Conservation (phyloP, 1,140 invertebrate genomes). For the Dryas iulia region DNA sequence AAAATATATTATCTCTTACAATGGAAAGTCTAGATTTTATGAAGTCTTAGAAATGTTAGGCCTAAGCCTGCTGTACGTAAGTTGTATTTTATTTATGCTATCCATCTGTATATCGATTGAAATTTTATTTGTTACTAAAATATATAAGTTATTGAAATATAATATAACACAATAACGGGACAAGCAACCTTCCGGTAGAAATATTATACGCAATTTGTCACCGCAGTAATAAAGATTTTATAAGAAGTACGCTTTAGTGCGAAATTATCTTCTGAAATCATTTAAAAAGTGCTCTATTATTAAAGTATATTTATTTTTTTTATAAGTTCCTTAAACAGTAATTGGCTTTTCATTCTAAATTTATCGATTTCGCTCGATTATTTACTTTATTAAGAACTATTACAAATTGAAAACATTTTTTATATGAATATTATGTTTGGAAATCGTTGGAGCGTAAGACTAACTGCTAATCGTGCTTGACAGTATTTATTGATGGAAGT, state of each 20-base stretch:
- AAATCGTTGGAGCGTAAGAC: slow-evolving; percentile 16
- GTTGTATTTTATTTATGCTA: neutral
- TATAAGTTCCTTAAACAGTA: neutral
- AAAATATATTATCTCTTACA: neutral
- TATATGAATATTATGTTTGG: slow-evolving; percentile 10
- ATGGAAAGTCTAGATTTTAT: neutral
- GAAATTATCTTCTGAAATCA: neutral
- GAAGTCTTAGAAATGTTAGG: slow-evolving; percentile 21
- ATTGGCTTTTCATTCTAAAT: neutral
- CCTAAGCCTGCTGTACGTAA: slow-evolving; percentile 5
- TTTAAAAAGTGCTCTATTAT: neutral
- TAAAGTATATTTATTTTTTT: neutral
- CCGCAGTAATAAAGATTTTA: neutral
- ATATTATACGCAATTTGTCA: neutral
- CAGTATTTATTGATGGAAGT: slow-evolving; percentile 8
- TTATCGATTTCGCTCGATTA: neutral
- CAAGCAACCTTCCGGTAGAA: neutral
- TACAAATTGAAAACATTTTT: slow-evolving; percentile 7
- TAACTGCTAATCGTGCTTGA: slow-evolving; percentile 16
- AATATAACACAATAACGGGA: neutral
- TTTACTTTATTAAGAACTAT: slow-evolving; percentile 1
- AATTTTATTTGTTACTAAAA: neutral
- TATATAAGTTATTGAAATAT: neutral
- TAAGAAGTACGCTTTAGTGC: neutral
- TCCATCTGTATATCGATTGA: neutral